phyloP scores from a whole-genome alignment of 1,140 invertebrate species.

The Drosophila tani region DNA sequence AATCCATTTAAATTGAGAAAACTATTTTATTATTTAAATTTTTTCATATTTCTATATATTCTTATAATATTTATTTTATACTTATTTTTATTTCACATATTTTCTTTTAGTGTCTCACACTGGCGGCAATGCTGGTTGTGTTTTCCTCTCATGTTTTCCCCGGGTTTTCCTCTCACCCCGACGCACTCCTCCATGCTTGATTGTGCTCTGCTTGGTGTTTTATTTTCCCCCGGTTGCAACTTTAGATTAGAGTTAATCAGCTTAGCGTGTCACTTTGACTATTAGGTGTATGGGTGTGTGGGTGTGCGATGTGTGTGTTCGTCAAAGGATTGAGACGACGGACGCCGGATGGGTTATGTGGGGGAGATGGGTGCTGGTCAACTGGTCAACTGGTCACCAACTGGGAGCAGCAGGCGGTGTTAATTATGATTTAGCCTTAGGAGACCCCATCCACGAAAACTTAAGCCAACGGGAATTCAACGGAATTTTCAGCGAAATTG shows the following conservation, averaged over 20 bases:
- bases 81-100: background rate
- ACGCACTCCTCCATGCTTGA: slow-evolving; percentile 7
- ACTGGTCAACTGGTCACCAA: background rate
- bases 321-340: slow-evolving; percentile 14
- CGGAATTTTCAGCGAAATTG: too few relatives aligned
- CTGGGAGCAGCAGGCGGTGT: background rate
- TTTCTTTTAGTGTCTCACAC: slow-evolving; percentile 5
- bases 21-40: too few relatives aligned
- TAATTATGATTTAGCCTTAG: slow-evolving; percentile 7
- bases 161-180: background rate
- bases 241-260: slow-evolving; percentile 81
- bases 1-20: too few relatives aligned
- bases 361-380: background rate
- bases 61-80: background rate
- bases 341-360: background rate
- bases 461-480: background rate
- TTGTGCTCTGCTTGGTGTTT: slow-evolving; percentile 29
- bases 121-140: slow-evolving; percentile 41
- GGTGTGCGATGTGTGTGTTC: slow-evolving; percentile 14
- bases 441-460: background rate
- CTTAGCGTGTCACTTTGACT: slow-evolving; percentile 79
- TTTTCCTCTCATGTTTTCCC: slow-evolving; percentile 26
- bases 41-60: background rate
- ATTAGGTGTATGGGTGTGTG: slow-evolving; percentile 62
- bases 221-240: slow-evolving; percentile 34